Evolutionary conservation across 2,888 invertebrate species (phyloP), one percentile per base, ranked within the genome.

Genomic region (Amitus sp.): DNA sequence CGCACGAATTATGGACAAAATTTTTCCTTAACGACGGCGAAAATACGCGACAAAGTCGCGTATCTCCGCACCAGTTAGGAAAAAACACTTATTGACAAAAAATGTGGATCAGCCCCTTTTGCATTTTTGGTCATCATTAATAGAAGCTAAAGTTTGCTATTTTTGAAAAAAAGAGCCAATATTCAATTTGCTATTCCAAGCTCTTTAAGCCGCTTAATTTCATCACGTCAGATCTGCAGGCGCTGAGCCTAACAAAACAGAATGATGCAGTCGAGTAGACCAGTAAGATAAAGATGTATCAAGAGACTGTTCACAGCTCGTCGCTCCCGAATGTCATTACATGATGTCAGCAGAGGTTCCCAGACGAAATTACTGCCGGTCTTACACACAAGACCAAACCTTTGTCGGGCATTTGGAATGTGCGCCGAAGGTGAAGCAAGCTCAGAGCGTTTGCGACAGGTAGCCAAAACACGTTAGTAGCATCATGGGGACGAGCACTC

Each of bases 241-340:
- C 23, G 7, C 7, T 23, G 23, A 5, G 23, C 23, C 4, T 7
- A 23, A 23, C 23, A 39, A 3, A 39, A 39, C 39, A 47, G 42
- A 52, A 48, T 53, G 40, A 48, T 28, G 56, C 33, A 47, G 65
- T 58, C 62, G 58, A 61, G 55, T 62, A 55, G 56, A 62, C 52
- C 54, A 64, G 60, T 53, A 50, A 65, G 59, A 63, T 63, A 54
- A 62, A 53, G 52, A 53, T 57, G 56, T 63, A 51, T 55, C 62
- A 55, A 74, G 71, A 69, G 70, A 67, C 67, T 66, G 70, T 77
- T 76, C 69, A 75, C 74, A 72, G 70, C 68, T 73, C 73, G 74
- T 56, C 71, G 72, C 67, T 56, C 66, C 61, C 66, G 62, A 73
- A 74, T 71, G 70, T 75, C 68, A 72, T 76, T 77, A 76, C 70